Percentiles rank a stretch among this genome's conserved stretches.
Conservation (phyloP, 1,140 invertebrate genomes). For the Lineus longissimus region DNA sequence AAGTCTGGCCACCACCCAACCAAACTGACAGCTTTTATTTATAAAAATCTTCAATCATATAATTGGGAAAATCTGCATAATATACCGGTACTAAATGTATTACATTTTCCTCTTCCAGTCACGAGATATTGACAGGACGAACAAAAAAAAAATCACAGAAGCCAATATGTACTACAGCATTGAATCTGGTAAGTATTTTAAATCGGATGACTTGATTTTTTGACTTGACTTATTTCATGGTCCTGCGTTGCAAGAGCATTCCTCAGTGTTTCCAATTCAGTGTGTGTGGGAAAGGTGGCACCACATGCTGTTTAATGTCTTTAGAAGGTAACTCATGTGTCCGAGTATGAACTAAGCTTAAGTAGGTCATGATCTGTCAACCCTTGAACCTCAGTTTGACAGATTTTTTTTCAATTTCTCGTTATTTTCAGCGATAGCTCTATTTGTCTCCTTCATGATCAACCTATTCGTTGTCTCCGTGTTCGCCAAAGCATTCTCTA, state of each 20-base stretch:
- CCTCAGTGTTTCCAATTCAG: no score
- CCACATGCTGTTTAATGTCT: no score
- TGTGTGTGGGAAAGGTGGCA: no score
- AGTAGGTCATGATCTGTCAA: no score
- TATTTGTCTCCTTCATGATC: slow-evolving; percentile 81
- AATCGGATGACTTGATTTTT: no score
- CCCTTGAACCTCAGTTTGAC: not conserved
- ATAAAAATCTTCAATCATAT: no score
- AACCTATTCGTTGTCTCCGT: slow-evolving; percentile 86
- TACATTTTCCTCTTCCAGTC: slow-evolving; percentile 60
- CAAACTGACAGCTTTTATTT: not conserved
- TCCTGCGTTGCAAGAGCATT: no score
- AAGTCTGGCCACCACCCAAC: slow-evolving; percentile 30
- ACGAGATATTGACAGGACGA: slow-evolving; percentile 70
- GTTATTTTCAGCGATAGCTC: slow-evolving; percentile 59
- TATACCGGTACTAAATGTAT: slow-evolving; percentile 11
- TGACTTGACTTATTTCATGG: no score
- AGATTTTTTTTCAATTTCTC: no score
- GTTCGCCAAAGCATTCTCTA: slow-evolving; percentile 76
- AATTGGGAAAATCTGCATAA: no score
- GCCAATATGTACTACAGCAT: slow-evolving; percentile 85
- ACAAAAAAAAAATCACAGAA: slow-evolving; percentile 69
- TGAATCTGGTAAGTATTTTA: slow-evolving; percentile 64
- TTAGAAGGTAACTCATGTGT: not conserved
- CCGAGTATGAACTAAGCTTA: not conserved